A percentile compares a stretch with the other conserved stretches of the same genome.
Conservation (phyloP, 1,140 invertebrate genomes). For the Drosophila bocki region DNA sequence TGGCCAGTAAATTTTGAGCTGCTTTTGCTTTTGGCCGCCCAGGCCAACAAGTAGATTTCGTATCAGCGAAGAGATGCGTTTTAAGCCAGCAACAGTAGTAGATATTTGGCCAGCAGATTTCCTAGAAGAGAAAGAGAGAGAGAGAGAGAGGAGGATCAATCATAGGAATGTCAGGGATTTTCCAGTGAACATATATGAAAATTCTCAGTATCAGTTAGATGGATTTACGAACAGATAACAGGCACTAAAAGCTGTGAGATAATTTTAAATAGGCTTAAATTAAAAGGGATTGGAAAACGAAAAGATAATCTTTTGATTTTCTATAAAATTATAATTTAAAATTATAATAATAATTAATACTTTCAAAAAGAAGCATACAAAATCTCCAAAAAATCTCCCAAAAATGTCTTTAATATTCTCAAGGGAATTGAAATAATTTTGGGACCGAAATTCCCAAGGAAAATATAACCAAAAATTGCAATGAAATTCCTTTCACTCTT, state of each 20-base stretch:
- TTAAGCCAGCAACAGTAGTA: background rate
- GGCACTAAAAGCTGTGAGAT: background rate
- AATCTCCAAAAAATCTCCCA: rapidly evolving
- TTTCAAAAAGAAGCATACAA: rapidly evolving
- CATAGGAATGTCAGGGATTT: constrained; percentile 34
- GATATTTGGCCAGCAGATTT: constrained; percentile 28
- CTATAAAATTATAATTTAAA: background rate
- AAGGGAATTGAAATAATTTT: background rate
- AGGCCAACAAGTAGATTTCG: constrained; percentile 40
- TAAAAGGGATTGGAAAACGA: background rate
- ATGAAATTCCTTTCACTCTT: background rate
- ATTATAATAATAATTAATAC: background rate
- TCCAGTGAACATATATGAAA: constrained; percentile 11
- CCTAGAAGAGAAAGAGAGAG: constrained; percentile 5
- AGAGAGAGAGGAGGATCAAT: constrained; percentile 20
- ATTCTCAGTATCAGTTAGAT: constrained; percentile 13
- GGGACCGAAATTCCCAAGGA: background rate
- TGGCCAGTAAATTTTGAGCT: constrained; percentile 71
- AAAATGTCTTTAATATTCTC: background rate
- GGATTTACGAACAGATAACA: background rate
- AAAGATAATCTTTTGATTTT: background rate
- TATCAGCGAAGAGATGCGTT: constrained; percentile 31
- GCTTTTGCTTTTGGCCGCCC: constrained; percentile 25
- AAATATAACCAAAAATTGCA: background rate
- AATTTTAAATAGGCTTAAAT: background rate